phyloP scores from a whole-genome alignment of 2,888 invertebrate genomes.

The Drosophila kuntzei region DNA sequence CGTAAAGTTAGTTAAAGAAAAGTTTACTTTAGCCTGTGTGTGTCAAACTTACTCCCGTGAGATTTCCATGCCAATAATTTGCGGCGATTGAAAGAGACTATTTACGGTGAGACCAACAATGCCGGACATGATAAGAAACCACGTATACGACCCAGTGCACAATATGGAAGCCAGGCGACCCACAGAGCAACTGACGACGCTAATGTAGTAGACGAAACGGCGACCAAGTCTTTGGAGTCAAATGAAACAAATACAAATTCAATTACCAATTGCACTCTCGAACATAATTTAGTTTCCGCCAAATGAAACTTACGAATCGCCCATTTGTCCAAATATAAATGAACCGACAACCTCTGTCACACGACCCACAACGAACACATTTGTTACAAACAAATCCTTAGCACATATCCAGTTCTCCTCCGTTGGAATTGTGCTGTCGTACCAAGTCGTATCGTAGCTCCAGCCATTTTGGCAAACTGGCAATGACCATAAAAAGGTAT shows the following conservation, averaged over 20 bases:
- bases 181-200: constrained; percentile 85
- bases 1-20: constrained; percentile 51
- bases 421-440: constrained; percentile 86
- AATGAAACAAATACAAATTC: constrained; percentile 56
- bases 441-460: constrained; percentile 87
- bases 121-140: constrained; percentile 85
- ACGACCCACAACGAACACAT: constrained; percentile 86
- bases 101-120: constrained; percentile 86
- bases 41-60: constrained; percentile 85
- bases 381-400: constrained; percentile 86
- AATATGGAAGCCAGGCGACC: constrained; percentile 85
- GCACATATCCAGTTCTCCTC: constrained; percentile 87
- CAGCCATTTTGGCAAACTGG: constrained; percentile 87
- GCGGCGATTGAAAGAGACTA: constrained; percentile 86
- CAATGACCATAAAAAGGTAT: constrained; percentile 79
- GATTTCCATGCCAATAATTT: constrained; percentile 87
- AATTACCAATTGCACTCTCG: constrained; percentile 54
- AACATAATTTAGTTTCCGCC: constrained; percentile 43
- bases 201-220: constrained; percentile 86
- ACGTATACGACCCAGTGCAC: constrained; percentile 83
- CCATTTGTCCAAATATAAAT: constrained; percentile 87
- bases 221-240: constrained; percentile 86
- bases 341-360: constrained; percentile 87
- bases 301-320: constrained; percentile 86
- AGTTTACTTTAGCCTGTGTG: constrained; percentile 21